phyloP scores from a whole-genome alignment of 2,888 invertebrate genomes.

The Agelastica alni region DNA sequence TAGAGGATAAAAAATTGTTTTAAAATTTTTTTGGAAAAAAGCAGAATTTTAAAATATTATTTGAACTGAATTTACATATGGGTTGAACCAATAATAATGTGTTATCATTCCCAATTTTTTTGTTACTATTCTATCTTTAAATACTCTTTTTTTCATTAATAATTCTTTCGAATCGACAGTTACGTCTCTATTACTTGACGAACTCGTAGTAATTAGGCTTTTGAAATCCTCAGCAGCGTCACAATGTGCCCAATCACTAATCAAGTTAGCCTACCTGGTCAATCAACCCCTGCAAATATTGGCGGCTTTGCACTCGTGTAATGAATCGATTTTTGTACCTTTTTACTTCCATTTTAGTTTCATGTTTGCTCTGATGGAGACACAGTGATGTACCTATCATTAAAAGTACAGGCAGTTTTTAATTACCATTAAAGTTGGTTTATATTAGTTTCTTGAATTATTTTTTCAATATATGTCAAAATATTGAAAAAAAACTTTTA shows the following conservation, averaged over 20 bases:
- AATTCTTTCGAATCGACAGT: background rate
- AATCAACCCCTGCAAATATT: slow-evolving; percentile 51
- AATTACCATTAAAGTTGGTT: too few species aligned
- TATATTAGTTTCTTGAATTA: too few species aligned
- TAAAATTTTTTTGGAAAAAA: too few species aligned
- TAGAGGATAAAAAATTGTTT: too few species aligned
- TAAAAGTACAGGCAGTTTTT: too few species aligned
- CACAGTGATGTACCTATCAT: slow-evolving; percentile 12
- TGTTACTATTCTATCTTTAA: too few species aligned
- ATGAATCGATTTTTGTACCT: slow-evolving; percentile 57
- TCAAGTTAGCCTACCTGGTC: slow-evolving; percentile 59
- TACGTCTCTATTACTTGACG: slow-evolving; percentile 12
- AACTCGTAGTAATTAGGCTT: slow-evolving; percentile 54
- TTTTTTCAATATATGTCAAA: too few species aligned
- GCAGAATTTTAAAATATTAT: too few species aligned
- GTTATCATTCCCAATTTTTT: too few species aligned
- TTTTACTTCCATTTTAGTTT: slow-evolving; percentile 47
- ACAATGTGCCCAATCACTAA: slow-evolving; percentile 59
- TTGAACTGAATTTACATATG: background rate
- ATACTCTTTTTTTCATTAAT: background rate
- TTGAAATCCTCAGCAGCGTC: slow-evolving; percentile 54
- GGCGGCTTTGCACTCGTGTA: slow-evolving; percentile 46
- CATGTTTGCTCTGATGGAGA: slow-evolving; percentile 12
- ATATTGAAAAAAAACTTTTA: too few species aligned
- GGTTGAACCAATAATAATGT: too few species aligned